phyloP scores from a whole-genome alignment of 1,140 invertebrate species.

The Drosophila lacertosa region DNA sequence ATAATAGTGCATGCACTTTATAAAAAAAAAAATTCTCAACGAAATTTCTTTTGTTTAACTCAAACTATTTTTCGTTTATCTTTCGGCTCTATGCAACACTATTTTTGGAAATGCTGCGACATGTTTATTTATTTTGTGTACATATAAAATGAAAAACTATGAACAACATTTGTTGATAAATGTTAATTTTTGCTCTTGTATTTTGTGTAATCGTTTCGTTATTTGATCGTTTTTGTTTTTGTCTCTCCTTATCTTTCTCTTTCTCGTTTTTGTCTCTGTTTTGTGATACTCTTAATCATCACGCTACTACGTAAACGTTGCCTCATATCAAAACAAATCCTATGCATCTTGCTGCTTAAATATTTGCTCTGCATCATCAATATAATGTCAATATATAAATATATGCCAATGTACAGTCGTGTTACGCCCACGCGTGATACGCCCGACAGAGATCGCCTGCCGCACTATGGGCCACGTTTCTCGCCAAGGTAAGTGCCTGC shows the following conservation, averaged over 20 bases:
- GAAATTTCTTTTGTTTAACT: conserved; percentile 44
- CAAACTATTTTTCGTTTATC: conserved; percentile 31
- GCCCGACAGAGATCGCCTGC: conserved; percentile 90
- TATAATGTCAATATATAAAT: conserved; percentile 27
- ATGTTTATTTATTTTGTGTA: conserved; percentile 44
- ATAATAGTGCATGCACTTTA: conserved; percentile 74
- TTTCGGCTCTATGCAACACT: conserved; percentile 35
- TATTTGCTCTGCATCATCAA: conserved; percentile 52
- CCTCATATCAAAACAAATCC: conserved; percentile 63
- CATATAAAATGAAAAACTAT: conserved; percentile 26
- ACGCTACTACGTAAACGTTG: conserved; percentile 74
- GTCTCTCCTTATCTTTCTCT: conserved; percentile 49
- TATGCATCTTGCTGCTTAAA: conserved; percentile 77
- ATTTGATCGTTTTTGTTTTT: conserved; percentile 68
- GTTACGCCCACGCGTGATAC: conserved; percentile 92
- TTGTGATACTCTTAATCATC: conserved; percentile 66
- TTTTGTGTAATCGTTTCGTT: conserved; percentile 51
- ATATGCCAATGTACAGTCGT: conserved; percentile 87
- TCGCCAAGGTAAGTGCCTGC: conserved; percentile 90
- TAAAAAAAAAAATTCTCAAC: conserved; percentile 61
- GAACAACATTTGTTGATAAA: neutral
- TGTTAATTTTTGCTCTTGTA: conserved; percentile 26
- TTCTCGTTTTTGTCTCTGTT: conserved; percentile 51
- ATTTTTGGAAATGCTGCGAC: conserved; percentile 78
- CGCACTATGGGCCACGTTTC: conserved; percentile 93